These are phyloP conservation scores for Ophiothrix spiculata DNA, from an alignment of 35 echinoderm and acorn worm species.

Conservation along the genomic window DNA sequence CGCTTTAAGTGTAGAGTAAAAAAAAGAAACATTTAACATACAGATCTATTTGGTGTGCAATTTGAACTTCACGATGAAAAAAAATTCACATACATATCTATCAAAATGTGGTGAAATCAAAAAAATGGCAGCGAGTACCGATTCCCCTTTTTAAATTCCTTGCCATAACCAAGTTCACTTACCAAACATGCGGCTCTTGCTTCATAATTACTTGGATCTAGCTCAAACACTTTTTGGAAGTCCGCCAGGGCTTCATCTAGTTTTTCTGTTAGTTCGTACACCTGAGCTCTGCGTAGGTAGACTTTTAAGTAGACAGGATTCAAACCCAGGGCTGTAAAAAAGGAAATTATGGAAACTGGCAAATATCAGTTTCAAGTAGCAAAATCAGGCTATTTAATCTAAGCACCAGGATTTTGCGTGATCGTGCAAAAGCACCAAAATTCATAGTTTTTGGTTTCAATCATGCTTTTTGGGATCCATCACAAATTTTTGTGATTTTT, in stretches of 20 bases:
- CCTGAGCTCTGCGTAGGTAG: conserved; percentile 68
- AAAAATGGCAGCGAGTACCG: neutral
- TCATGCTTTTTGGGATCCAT: too few relatives aligned
- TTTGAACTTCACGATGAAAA: too few relatives aligned
- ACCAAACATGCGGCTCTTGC: conserved; percentile 91
- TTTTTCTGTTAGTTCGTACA: conserved; percentile 82
- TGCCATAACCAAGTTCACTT: conserved; percentile 19
- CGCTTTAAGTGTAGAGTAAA: too few relatives aligned
- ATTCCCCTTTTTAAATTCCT: too few relatives aligned
- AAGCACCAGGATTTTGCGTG: too few relatives aligned
- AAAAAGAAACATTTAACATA: too few relatives aligned
- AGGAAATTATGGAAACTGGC: neutral
- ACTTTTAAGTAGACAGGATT: conserved; percentile 57
- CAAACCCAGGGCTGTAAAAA: conserved; percentile 20
- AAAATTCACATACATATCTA: too few relatives aligned
- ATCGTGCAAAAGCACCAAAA: too few relatives aligned
- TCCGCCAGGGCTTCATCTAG: conserved; percentile 81
- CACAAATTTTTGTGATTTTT: too few relatives aligned
- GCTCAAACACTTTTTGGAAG: conserved; percentile 73
- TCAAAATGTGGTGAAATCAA: neutral
- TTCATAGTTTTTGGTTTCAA: too few relatives aligned
- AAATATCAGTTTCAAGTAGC: neutral
- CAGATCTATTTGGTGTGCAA: neutral
- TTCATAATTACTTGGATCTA: conserved; percentile 75
- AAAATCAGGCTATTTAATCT: neutral